Evolutionary conservation across 2,888 invertebrate species (phyloP), one percentile per base, ranked within the genome.

Genomic region (Epirrhoe alternata): DNA sequence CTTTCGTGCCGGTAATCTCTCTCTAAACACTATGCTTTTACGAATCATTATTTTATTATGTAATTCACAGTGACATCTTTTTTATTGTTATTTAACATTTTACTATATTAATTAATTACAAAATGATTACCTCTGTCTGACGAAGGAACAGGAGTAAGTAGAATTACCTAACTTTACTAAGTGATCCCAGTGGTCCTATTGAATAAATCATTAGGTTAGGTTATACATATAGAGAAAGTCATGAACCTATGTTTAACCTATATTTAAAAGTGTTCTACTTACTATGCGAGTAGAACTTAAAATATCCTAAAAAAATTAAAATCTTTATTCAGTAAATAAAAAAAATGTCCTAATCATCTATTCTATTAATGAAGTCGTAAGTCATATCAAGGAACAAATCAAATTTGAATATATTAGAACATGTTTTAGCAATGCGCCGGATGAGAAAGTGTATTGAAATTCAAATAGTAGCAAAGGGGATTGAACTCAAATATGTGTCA

Each of bases 401-500:
- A 47, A 59, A 53, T 33, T 8, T 31, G 30, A 57, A 62, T 56
- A n/a, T 12, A 45, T 51, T 62, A 33, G 45, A 0, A 31, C 51
- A 38, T 50, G 50, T 51, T 55, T 50, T 56, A 42, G 52, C 60
- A 60, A 60, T 14, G 60, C 55, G 42, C 42, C 52, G 54, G 53
- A 64, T 54, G 24, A 17, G 61, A 64, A 64, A 61, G 57, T 42
- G 45, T 12, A 71, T 71, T 70, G 63, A 63, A 54, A 69, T 71
- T 71, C 73, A 50, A 60, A 55, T 50, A 61, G 66, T 56, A 66
- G 62, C 60, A 58, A 45, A 64, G 67, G 68, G 63, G 66, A 71
- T 61, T 70, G 69, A 74, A 70, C 72, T 67, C 62, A 35, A 69
- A 74, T 69, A 69, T 70, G 53, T 74, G 71, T 66, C 74, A 74